Percentiles rank a stretch among this genome's conserved stretches.
These are phyloP conservation scores for Protodeltote pygarga DNA, from an alignment of 2,888 invertebrate species.

Conservation along the genomic window DNA sequence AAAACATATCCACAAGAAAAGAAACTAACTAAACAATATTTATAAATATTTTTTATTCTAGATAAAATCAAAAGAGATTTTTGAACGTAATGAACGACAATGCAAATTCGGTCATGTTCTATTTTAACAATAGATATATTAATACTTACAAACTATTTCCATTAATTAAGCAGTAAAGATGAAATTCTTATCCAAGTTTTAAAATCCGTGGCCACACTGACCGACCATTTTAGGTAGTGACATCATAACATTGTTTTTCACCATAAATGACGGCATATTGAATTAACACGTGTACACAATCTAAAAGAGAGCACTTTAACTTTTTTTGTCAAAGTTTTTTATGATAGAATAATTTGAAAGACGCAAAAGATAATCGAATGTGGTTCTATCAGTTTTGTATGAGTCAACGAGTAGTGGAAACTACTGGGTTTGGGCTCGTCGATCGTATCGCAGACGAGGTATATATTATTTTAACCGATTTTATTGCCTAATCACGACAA, in stretches of 20 bases:
- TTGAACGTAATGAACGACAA: too few relatives aligned
- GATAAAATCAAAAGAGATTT: too few relatives aligned
- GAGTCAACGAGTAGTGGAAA: slow-evolving; percentile 53
- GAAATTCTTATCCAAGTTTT: slow-evolving; percentile 43
- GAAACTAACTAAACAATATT: slow-evolving; percentile 10
- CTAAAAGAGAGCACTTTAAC: slow-evolving; percentile 70
- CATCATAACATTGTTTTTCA: slow-evolving; percentile 72
- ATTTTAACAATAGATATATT: too few relatives aligned
- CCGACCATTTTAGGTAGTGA: slow-evolving; percentile 63
- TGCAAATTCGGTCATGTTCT: too few relatives aligned
- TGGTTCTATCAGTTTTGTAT: slow-evolving; percentile 46
- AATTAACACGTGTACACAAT: slow-evolving; percentile 71
- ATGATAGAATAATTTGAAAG: slow-evolving; percentile 47
- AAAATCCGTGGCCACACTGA: slow-evolving; percentile 40
- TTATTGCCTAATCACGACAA: slow-evolving; percentile 28
- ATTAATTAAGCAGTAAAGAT: too few relatives aligned
- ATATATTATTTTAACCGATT: slow-evolving; percentile 33
- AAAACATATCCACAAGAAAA: slow-evolving; percentile 30
- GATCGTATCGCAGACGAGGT: slow-evolving; percentile 19
- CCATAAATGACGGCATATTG: slow-evolving; percentile 70
- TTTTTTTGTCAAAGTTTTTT: slow-evolving; percentile 57
- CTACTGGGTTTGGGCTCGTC: slow-evolving; percentile 38
- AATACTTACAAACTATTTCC: too few relatives aligned
- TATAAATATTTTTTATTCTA: too few relatives aligned
- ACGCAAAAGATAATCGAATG: slow-evolving; percentile 51